phyloP scores from a whole-genome alignment of 1,140 invertebrate genomes.

The Procambarus virginalis region DNA sequence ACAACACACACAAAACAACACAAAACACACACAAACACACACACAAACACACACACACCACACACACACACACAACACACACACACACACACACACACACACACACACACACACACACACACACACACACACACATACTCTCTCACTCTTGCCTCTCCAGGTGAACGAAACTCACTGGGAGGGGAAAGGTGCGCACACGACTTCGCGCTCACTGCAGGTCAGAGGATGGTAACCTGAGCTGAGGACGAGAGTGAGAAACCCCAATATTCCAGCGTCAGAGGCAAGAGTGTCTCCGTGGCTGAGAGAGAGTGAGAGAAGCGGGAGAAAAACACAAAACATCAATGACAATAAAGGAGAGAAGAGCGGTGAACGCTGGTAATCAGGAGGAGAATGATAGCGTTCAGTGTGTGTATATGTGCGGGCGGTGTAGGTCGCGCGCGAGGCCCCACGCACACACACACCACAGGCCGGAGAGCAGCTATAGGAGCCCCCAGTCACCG shows the following conservation, averaged over 20 bases:
- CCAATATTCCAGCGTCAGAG: neutral
- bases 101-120: too few species aligned
- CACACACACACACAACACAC: neutral
- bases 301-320: slow-evolving; percentile 10
- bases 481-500: slow-evolving; percentile 4
- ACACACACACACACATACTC: slow-evolving; percentile 18
- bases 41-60: neutral
- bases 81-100: too few species aligned
- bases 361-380: slow-evolving; percentile 15
- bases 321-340: slow-evolving; percentile 23
- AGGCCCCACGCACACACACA: neutral
- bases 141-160: slow-evolving; percentile 20
- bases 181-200: slow-evolving; percentile 27
- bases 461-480: neutral
- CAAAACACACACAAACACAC: too few species aligned
- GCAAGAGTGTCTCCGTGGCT: neutral
- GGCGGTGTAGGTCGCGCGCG: neutral
- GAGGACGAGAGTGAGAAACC: neutral
- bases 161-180: slow-evolving; percentile 44
- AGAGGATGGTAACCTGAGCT: slow-evolving; percentile 1
- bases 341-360: slow-evolving; percentile 18
- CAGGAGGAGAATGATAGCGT: slow-evolving; percentile 16
- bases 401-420: slow-evolving; percentile 2
- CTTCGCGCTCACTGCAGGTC: neutral
- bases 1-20: too few species aligned